Evolutionary conservation across 2,888 invertebrate genomes (phyloP).

Genomic region (Campopleginae sp.): DNA sequence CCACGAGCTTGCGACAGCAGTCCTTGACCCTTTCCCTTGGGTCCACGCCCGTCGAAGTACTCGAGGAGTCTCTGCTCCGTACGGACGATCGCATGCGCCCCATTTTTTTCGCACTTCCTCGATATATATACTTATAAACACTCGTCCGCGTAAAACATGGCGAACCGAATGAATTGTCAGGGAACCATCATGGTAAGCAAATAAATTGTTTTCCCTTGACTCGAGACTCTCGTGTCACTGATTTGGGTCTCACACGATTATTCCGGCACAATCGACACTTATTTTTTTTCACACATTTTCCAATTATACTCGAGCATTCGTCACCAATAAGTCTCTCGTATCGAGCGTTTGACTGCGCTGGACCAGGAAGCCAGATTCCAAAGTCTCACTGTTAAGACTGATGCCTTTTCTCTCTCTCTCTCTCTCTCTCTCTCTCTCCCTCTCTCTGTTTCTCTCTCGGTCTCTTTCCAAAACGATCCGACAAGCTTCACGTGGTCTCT

Average conservation of each 20-base stretch:
- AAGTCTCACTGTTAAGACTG: conserved; percentile 41
- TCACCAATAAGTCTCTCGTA: neutral
- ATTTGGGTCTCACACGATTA: neutral
- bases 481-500: conserved; percentile 64
- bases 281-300: neutral
- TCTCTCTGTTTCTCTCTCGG: conserved; percentile 23
- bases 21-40: conserved; percentile 92
- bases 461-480: conserved; percentile 49
- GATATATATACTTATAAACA: no score
- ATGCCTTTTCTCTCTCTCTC: conserved; percentile 30
- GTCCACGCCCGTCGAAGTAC: conserved; percentile 88
- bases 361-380: conserved; percentile 43
- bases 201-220: neutral
- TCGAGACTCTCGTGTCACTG: neutral
- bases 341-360: conserved; percentile 41
- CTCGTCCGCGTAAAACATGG: conserved; percentile 5
- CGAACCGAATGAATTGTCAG: neutral
- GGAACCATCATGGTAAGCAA: no score
- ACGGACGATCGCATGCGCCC: conserved; percentile 86
- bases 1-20: conserved; percentile 93
- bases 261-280: neutral
- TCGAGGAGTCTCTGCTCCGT: conserved; percentile 88
- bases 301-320: conserved; percentile 1
- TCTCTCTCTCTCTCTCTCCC: conserved; percentile 30
- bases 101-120: conserved; percentile 70